Conservation (phyloP, 2,113 vertebrate genomes). For the Synodontis membranacea region DNA sequence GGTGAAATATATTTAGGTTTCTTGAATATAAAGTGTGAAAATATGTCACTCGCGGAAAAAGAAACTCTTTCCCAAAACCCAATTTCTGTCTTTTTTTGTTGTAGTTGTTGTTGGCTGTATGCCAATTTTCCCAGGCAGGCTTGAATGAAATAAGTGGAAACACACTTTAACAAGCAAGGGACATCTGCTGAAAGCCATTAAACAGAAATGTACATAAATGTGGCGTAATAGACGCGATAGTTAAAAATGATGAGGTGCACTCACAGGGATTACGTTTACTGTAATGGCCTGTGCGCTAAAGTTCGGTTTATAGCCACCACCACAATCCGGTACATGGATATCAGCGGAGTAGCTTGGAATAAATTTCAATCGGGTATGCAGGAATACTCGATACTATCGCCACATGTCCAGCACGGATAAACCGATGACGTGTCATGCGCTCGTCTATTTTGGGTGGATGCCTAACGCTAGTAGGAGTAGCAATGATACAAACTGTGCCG, state of each 20-base stretch:
- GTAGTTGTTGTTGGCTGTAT: background rate
- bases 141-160: background rate
- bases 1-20: background rate
- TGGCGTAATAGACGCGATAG: background rate
- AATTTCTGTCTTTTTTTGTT: background rate
- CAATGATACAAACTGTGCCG: background rate
- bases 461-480: background rate
- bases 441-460: background rate
- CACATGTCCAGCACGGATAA: background rate
- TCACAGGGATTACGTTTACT: background rate
- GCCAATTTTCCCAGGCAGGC: background rate
- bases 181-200: constrained; percentile 7
- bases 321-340: background rate
- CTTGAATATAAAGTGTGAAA: background rate
- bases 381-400: background rate
- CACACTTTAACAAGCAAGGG: background rate
- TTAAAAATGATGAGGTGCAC: background rate
- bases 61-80: background rate
- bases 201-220: background rate
- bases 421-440: background rate
- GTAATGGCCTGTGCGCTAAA: background rate
- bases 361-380: background rate
- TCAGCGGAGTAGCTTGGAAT: background rate
- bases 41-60: background rate
- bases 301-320: background rate